Evolutionary conservation across 2,113 vertebrate species (phyloP), one percentile per base, ranked within the genome.

Genomic region (Mesoclemmys tuberculata): DNA sequence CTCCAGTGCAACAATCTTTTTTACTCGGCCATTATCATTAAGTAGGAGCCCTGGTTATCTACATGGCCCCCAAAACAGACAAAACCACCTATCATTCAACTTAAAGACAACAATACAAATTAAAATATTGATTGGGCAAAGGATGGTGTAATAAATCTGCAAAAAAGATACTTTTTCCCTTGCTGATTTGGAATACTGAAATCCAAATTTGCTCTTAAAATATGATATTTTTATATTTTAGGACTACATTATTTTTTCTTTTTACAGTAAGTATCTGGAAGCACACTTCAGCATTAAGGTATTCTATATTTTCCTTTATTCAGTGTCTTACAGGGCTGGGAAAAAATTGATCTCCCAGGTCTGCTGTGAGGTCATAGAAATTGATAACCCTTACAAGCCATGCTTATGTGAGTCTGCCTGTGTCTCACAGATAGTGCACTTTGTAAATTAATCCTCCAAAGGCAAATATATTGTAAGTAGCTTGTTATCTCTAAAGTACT

Each of bases 371-470:
- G 99, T 99, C 98, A 98, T 58, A 97, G 98, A 98, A 99, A 99
- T 98, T 99, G 99, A 99, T 99, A 99, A 99, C 98, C 98, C 98
- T 98, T 97, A 98, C 98, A 99, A 98, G 98, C 98, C 97, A 98
- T 97, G 98, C 98, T 98, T 97, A 98, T 98, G 98, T 98, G 98
- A 98, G 97, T 97, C 97, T 44, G 98, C 92, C 98, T 98, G 98
- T 90, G 93, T 97, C 98, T 97, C 90, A 91, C 96, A 98, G 98
- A 99, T 98, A 98, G 97, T 94, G 96, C 96, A 98, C 98, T 99
- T 98, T 98, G 98, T 98, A 99, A 99, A 99, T 99, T 98, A 99
- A 99, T 99, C 98, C 98, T 99, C 98, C 97, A 98, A 98, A 99
- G 98, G 99, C 98, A 98, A 98, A 99, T 98, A 98, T 98, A 98